Evolutionary conservation across 2,888 invertebrate species (phyloP), one percentile per base, ranked within the genome.

Genomic region (Frankliniella intonsa): DNA sequence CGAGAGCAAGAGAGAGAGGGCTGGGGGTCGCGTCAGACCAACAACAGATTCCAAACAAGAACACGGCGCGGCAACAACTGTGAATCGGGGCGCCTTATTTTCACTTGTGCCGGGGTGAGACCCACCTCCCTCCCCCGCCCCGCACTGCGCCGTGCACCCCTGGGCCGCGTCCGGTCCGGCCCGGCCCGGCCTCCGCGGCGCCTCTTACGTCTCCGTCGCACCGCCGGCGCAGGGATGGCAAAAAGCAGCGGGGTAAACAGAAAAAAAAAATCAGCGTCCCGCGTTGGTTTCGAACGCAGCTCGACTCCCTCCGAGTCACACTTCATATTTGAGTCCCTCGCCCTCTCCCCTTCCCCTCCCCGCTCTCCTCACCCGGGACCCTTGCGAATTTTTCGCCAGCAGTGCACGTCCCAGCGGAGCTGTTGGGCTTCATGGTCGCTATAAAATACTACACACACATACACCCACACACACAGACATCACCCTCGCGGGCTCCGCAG

Each of bases 401-500:
- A 76, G 69, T 76, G 69, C 69, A 76, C 25, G 69, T 76, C 69
- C 25, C 69, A 12, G 69, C 22, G 69, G 69, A 76, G 69, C 69
- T 76, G 69, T 76, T 76, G 69, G 22, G 69, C 69, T 76, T 76
- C 69, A 76, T 76, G 69, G 69, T 76, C 25, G 69, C 69, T 76
- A 76, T 76, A 76, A 76, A 76, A 76, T 76, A 76, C 69, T 25
- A 76, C 69, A 25, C 69, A 25, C 69, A 25, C 69, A 25, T 1
- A 62, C 62, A 62, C 69, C 0, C 69, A 22, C 22, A 8, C n/a
- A 69, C 62, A n/a, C 62, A 62, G 8, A 65, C 65, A n/a, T 7
- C 69, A 69, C 69, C n/a, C 55, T 14, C 55, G 11, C 22, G 22
- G 22, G 9, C 69, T 19, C 55, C 17, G 14, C 55, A 14, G 14